Evolutionary conservation across 2,113 vertebrate species (phyloP), one percentile per base, ranked within the genome.

Genomic region (Phodopus roborovskii): DNA sequence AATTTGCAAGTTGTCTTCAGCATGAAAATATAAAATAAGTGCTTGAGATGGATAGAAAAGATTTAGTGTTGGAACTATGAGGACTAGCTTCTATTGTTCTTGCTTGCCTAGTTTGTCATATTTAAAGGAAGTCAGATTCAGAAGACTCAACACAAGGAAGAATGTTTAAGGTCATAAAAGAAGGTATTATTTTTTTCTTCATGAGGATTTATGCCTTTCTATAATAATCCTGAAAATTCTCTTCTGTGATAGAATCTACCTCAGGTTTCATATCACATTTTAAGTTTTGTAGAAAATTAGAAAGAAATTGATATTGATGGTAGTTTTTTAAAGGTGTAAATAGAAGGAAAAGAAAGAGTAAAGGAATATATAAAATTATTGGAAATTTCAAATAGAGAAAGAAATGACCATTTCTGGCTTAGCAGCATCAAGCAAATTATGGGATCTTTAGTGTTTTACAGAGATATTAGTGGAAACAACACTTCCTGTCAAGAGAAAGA

Each of bases 1-100:
- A 97, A 94, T 97, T 97, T 96, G 64, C 95, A 83, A 74, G 75
- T 93, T 96, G 83, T 96, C 94, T 60, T 30, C 5, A 53, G 75
- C 60, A 71, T 77, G 77, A 74, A 89, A 84, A 85, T 30, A 73
- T 15, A 71, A 94, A 96, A 89, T n/a, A 89, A 88, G 73, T 89
- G 88, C 81, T 88, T 60, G 45, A 90, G 58, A 56, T 86, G 85
- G 13, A 81, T 94, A 84, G 89, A 66, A 93, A 64, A 94, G 97
- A 92, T 88, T 97, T 95, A 95, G 85, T 68, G 53, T 68, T 86
- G 36, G 78, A 58, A 73, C 75, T 90, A 50, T 19, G n/a, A 96
- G 50, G 33, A 64, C 60, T 88, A 26, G 70, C 58, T 94, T 92
- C 68, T 75, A 71, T 97, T 88, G 64, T 96, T 96, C 88, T 94